A percentile compares a stretch with the other conserved stretches of the same genome.
Conservation (phyloP, 2,797 vertebrate genomes). For the Propithecus deckenii region DNA sequence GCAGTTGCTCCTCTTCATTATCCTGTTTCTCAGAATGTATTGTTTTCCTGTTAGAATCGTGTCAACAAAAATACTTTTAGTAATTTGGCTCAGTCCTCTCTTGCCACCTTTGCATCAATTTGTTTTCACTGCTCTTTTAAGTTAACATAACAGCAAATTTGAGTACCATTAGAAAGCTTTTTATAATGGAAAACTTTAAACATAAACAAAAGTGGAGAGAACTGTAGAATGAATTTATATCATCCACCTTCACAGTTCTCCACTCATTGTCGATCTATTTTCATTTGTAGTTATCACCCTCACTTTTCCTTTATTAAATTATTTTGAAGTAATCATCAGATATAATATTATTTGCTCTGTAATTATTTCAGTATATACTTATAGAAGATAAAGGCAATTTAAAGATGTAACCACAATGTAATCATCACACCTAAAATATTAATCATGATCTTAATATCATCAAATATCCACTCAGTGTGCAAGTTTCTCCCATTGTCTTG, state of each 20-base stretch:
- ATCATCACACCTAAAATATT: neutral
- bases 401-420: neutral
- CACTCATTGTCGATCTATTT: neutral
- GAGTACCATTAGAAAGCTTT: neutral
- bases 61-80: neutral
- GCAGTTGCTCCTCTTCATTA: neutral
- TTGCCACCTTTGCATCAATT: neutral
- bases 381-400: neutral
- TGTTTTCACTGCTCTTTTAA: neutral
- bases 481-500: neutral
- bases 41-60: neutral
- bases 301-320: neutral
- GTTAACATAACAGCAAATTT: neutral
- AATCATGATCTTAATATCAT: neutral
- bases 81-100: neutral
- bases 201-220: neutral
- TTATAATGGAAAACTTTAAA: neutral
- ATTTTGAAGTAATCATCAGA: neutral
- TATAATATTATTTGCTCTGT: neutral
- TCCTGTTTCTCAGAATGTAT: neutral
- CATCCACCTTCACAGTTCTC: neutral
- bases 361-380: neutral
- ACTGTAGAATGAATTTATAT: neutral
- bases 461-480: neutral
- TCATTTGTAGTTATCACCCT: neutral